A percentile compares a stretch with the other conserved stretches of the same genome.
Conservation (phyloP, 1,140 invertebrate genomes). For the Globodera ellingtonae region DNA sequence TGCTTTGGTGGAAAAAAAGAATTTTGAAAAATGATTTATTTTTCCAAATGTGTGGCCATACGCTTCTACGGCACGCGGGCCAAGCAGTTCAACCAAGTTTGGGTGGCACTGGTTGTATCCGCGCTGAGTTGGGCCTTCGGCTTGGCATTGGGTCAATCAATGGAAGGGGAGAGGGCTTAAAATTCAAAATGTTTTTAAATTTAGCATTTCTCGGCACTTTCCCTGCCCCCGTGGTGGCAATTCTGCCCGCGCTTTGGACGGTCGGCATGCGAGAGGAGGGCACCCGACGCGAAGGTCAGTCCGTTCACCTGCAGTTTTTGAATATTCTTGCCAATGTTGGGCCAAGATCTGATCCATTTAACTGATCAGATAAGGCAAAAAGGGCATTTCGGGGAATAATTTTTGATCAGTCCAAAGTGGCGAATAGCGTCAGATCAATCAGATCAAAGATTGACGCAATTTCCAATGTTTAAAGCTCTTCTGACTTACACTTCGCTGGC, state of each 20-base stretch:
- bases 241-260: slow-evolving; percentile 42
- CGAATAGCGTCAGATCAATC: too few relatives aligned
- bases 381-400: too few relatives aligned
- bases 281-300: background rate
- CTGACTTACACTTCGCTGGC: slow-evolving; percentile 42
- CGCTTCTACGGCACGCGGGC: slow-evolving; percentile 61
- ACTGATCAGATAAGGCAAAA: too few relatives aligned
- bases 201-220: slow-evolving; percentile 56
- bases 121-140: slow-evolving; percentile 57
- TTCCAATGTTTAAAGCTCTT: slow-evolving; percentile 11
- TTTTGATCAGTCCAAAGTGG: too few relatives aligned
- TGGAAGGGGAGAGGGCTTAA: background rate
- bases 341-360: too few relatives aligned
- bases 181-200: background rate
- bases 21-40: slow-evolving; percentile 18
- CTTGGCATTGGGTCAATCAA: slow-evolving; percentile 42
- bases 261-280: slow-evolving; percentile 13
- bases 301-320: too few relatives aligned
- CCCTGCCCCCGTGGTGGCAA: slow-evolving; percentile 45
- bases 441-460: too few relatives aligned
- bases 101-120: slow-evolving; percentile 51
- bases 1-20: slow-evolving; percentile 14
- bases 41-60: slow-evolving; percentile 57
- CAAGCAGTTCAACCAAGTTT: slow-evolving; percentile 57
- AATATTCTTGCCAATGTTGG: too few relatives aligned